phyloP scores from a whole-genome alignment of 2,113 vertebrate genomes.

The Ailurus styani region DNA sequence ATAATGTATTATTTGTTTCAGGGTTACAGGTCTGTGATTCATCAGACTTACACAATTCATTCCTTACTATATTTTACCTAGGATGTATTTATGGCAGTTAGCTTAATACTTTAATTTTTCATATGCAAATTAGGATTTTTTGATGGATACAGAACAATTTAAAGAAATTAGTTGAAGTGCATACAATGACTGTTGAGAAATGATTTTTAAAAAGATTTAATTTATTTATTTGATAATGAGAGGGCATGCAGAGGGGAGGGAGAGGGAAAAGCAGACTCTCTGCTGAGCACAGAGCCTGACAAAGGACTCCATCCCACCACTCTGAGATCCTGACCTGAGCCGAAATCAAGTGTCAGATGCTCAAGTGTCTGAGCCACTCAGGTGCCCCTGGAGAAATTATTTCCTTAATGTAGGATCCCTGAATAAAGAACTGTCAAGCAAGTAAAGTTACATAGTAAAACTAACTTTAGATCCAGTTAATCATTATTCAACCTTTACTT shows the following conservation, averaged over 20 bases:
- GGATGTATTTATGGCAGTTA: background rate
- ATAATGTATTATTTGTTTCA: no score
- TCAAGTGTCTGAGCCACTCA: no score
- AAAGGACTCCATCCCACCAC: no score
- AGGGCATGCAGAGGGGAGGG: no score
- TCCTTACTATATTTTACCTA: background rate
- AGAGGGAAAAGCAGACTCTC: no score
- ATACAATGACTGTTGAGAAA: background rate
- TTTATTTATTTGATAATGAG: no score
- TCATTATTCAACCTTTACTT: background rate
- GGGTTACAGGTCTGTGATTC: no score
- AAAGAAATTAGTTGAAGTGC: background rate
- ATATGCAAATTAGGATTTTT: background rate
- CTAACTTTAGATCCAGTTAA: background rate
- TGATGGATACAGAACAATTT: background rate
- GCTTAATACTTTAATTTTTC: background rate
- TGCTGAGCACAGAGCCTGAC: accelerated
- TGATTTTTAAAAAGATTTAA: no score
- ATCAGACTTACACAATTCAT: no score
- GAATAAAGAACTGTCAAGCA: background rate
- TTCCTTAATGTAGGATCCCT: background rate
- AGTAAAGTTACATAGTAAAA: background rate
- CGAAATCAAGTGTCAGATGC: no score
- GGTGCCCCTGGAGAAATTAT: background rate
- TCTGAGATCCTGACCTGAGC: no score